Evolutionary conservation across 2,797 vertebrate genomes (phyloP), one percentile per base, ranked within the genome.

Genomic region (Esox masquinongy): DNA sequence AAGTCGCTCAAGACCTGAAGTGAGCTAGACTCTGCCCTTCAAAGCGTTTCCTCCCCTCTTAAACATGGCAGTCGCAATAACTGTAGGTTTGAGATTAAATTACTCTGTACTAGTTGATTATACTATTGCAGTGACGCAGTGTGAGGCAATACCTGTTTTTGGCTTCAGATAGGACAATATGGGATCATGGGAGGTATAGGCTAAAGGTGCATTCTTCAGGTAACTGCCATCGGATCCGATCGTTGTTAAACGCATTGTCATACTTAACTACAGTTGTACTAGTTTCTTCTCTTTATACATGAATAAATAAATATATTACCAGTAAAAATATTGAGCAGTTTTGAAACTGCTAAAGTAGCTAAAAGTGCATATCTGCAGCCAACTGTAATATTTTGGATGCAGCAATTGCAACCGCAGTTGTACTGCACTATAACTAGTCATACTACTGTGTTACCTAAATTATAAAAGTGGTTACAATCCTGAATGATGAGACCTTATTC

Each of bases 1-100:
- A 73, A 59, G 81, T 69, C 73, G 69, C 59, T 43, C 29, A 31
- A 9, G 34, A 75, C 80, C 69, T 74, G 79, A 74, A 75, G 68
- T 74, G 77, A 74, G 77, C 74, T 56, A n/a, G 53, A n/a, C 53
- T 56, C 53, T 56, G n/a, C 53, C 53, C 53, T n/a, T 17, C 50
- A 51, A 56, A 16, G 19, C 53, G 17, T 50, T 63, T 24, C 11
- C 16, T 3, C 50, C 56, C 56, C 19, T 22, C 61, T 51, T 7
- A 7, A n/a, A 56, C n/a, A 22, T 51, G 59, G 67, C n/a, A 39
- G 69, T 69, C 34, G 74, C 63, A 61, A 17, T 75, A 31, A 34
- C 50, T 53, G 68, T 66, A 56, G 61, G 50, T 76, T 67, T 0
- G 24, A 64, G 26, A 31, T 31, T 31, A 64, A 29, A 64, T 64